Evolutionary conservation across 2,113 vertebrate genomes (phyloP).

Genomic region (Callocephalon fimbriatum): DNA sequence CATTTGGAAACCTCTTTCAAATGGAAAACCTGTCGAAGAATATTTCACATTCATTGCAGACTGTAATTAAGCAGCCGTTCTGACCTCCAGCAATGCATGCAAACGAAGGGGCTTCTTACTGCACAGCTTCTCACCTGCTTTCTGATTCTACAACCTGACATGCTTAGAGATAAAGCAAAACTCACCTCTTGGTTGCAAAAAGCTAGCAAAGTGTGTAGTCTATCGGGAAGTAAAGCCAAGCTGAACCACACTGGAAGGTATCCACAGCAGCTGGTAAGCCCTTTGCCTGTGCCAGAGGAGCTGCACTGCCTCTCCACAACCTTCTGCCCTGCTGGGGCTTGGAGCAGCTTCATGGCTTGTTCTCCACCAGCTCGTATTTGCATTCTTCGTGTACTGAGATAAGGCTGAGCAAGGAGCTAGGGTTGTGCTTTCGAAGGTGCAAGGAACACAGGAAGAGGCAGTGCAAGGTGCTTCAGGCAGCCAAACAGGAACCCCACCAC

Average conservation of each 20-base stretch:
- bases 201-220: fast-evolving
- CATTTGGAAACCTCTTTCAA: background rate
- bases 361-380: background rate
- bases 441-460: background rate
- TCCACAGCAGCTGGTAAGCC: fast-evolving
- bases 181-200: conserved; percentile 21
- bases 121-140: background rate
- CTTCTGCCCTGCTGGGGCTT: background rate
- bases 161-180: background rate
- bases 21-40: background rate
- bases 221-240: background rate
- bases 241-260: background rate
- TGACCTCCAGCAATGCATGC: fast-evolving
- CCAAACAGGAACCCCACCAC: background rate
- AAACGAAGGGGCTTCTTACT: fast-evolving
- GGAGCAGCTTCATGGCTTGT: conserved; percentile 12
- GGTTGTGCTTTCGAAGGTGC: background rate
- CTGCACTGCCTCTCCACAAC: background rate
- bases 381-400: background rate
- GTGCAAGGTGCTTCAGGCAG: fast-evolving
- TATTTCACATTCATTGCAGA: fast-evolving
- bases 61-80: background rate
- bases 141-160: fast-evolving
- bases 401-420: background rate
- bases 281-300: background rate